These are phyloP conservation scores for Lethenteron reissneri DNA, from an alignment of 2,113 vertebrate species.

Conservation along the genomic window DNA sequence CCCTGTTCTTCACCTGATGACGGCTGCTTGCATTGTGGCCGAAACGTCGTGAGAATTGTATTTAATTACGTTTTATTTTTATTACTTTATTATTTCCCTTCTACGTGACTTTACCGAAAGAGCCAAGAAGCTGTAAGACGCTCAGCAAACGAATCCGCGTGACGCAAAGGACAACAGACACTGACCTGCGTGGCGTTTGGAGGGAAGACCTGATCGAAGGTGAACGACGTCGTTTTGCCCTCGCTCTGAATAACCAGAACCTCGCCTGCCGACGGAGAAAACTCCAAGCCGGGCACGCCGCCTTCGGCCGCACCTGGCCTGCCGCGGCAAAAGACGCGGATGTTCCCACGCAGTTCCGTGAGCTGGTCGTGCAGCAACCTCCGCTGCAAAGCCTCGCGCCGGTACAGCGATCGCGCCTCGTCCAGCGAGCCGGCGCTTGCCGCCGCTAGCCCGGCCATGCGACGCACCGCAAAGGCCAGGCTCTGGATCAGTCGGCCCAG, in stretches of 20 bases:
- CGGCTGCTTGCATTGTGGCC: no score
- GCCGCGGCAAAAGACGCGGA: constrained; percentile 24
- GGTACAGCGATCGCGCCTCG: constrained; percentile 18
- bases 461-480: no score
- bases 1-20: no score
- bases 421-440: constrained; percentile 8
- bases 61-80: no score
- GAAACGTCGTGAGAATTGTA: no score
- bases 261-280: constrained; percentile 16
- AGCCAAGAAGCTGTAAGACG: no score
- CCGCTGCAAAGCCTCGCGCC: constrained; percentile 20
- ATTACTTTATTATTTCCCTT: no score
- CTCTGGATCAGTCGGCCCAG: no score
- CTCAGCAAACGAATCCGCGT: no score
- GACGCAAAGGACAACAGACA: neutral
- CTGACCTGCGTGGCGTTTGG: constrained; percentile 23
- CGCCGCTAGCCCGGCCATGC: no score
- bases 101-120: no score
- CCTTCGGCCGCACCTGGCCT: constrained; percentile 10
- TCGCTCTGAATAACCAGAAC: constrained; percentile 16
- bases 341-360: constrained; percentile 25
- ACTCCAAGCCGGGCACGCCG: constrained; percentile 16
- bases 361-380: constrained; percentile 21
- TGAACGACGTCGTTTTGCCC: constrained; percentile 18
- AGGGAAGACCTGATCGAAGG: constrained; percentile 22